Evolutionary conservation across 2,797 vertebrate species (phyloP), one percentile per base, ranked within the genome.

Genomic region (Sebastiscus tertius): DNA sequence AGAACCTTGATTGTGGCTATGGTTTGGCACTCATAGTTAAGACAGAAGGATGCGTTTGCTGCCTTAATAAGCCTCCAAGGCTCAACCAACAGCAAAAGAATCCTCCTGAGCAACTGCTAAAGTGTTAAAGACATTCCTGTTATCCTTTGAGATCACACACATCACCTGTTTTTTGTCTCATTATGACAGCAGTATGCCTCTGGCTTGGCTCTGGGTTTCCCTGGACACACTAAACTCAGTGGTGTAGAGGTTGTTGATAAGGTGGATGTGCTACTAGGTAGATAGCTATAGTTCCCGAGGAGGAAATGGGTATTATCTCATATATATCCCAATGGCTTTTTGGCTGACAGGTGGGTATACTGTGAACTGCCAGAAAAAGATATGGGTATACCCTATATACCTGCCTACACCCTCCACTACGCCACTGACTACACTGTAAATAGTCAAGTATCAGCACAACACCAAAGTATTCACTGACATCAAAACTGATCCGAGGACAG

Each of bases 401-500:
- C 16, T 20, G 16, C 42, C 0, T 8, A 49, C 16, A 20, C 3
- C 42, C 42, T 49, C 42, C 0, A 49, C 1, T 49, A 20, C 7
- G 7, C 18, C 42, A 20, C 42, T 1, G 42, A 49, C 42, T 49
- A 24, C 72, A 55, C 63, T 74, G 49, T 74, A 72, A 80, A 78
- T 56, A 77, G 56, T 79, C 46, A 64, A 62, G 62, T 63, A 77
- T 18, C 71, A 60, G 39, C 1, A 12, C 39, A 29, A 46, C 63
- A 49, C 5, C 18, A 27, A 42, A 27, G 27, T 36, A 62, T 66
- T 64, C n/a, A 66, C 0, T 26, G 39, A 66, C 49, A 39, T 65
- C 20, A 65, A 26, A 34, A 42, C 72, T 80, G 58, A 80, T 87
- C 80, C 71, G 39, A 81, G 61, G 22, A 62, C 69, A 79, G 56